Conservation (phyloP, 2,797 vertebrate genomes). For the Enoplosus armatus region DNA sequence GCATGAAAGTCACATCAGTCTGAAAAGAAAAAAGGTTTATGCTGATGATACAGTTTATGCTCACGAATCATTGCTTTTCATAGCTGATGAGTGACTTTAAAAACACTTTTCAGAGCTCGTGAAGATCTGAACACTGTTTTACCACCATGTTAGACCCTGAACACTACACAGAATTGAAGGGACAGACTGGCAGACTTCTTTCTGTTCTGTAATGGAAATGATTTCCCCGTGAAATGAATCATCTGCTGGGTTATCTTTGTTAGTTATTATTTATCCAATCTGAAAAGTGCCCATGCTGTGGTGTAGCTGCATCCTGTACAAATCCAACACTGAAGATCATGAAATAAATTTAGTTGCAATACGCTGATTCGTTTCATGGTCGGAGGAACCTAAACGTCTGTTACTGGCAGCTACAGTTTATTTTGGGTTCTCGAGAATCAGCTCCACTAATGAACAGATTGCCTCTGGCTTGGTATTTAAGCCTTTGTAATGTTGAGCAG, state of each 20-base stretch:
- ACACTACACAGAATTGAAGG: constrained; percentile 36
- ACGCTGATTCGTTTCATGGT: constrained; percentile 68
- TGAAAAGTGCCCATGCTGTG: constrained; percentile 36
- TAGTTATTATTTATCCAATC: constrained; percentile 35
- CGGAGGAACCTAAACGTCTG: constrained; percentile 71
- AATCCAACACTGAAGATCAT: constrained; percentile 41
- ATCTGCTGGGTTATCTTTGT: constrained; percentile 53
- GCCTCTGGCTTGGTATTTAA: constrained; percentile 72
- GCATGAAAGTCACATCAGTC: constrained; percentile 66
- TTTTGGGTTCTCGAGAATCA: constrained; percentile 70
- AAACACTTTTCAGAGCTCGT: constrained; percentile 58
- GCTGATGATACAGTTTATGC: constrained; percentile 69
- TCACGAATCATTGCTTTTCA: constrained; percentile 69
- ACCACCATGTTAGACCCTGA: constrained; percentile 37
- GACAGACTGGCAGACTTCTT: constrained; percentile 42
- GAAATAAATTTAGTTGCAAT: constrained; percentile 61
- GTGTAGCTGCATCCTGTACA: constrained; percentile 35
- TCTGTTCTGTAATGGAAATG: constrained; percentile 43
- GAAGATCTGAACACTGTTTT: constrained; percentile 51
- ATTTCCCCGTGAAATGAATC: constrained; percentile 41
- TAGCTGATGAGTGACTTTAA: constrained; percentile 63
- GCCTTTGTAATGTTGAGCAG: constrained; percentile 64
- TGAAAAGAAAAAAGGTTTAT: constrained; percentile 58
- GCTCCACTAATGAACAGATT: constrained; percentile 74
- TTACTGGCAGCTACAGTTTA: constrained; percentile 75